A percentile compares a stretch with the other conserved stretches of the same genome.
Evolutionary conservation across 1,140 invertebrate genomes (phyloP).

Genomic region (Diabrotica undecimpunctata): DNA sequence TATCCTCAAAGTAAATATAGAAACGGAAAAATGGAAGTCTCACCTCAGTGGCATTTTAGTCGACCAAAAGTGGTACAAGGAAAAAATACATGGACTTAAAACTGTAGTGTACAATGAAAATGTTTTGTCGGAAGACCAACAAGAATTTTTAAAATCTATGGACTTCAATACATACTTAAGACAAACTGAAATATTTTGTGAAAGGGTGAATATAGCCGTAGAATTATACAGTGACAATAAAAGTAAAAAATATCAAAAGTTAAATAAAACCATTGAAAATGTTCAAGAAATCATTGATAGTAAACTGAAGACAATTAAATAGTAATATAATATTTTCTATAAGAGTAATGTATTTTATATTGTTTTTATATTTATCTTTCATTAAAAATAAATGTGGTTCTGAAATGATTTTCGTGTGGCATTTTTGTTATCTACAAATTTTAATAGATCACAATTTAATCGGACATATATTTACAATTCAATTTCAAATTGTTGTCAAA

Average conservation of each 20-base stretch:
- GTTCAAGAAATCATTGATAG: background rate
- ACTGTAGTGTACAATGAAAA: conserved; percentile 3
- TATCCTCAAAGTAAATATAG: conserved; percentile 7
- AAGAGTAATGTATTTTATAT: no score
- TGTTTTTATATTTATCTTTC: no score
- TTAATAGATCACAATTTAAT: no score
- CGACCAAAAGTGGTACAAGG: background rate
- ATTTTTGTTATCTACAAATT: no score
- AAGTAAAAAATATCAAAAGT: background rate
- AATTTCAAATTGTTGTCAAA: no score
- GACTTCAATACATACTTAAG: background rate
- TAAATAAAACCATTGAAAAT: background rate
- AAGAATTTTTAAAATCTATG: background rate
- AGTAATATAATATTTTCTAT: no score
- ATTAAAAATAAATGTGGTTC: no score
- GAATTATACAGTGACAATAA: background rate
- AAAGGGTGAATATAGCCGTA: background rate
- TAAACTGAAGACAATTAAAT: no score
- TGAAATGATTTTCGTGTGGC: no score
- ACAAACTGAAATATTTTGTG: background rate
- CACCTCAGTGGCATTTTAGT: background rate
- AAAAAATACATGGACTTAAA: background rate
- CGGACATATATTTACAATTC: no score
- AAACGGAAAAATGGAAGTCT: conserved; percentile 3
- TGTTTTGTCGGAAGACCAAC: background rate